phyloP scores from a whole-genome alignment of 2,888 invertebrate species.

The Folsomia manolachei region DNA sequence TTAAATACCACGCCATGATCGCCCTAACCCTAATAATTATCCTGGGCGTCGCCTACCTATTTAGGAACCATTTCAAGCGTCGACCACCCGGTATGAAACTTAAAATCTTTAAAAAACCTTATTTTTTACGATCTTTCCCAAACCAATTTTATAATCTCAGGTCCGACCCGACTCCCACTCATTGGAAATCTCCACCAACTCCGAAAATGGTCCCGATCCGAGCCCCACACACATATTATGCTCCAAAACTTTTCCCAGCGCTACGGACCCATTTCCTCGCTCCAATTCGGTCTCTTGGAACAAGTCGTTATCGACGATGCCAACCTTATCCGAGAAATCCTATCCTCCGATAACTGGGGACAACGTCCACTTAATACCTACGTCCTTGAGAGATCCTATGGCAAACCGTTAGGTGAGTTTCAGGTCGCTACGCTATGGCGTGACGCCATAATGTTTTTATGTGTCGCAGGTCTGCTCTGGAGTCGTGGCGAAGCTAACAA shows the following conservation, averaged over 20 bases:
- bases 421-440: not conserved
- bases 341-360: constrained; percentile 30
- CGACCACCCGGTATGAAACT: not conserved
- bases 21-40: not conserved
- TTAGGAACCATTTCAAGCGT: not conserved
- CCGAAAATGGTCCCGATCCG: constrained; percentile 18
- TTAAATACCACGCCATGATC: no score
- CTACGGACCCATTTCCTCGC: constrained; percentile 36
- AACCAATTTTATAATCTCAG: constrained; percentile 10
- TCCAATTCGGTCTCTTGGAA: constrained; percentile 31
- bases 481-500: not conserved
- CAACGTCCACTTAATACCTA: constrained; percentile 38
- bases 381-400: constrained; percentile 41
- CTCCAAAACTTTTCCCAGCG: constrained; percentile 42
- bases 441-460: not conserved
- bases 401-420: constrained; percentile 38
- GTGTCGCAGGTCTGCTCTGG: not conserved
- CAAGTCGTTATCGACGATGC: constrained; percentile 43
- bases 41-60: not conserved
- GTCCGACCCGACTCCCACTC: constrained; percentile 29
- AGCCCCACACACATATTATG: constrained; percentile 27
- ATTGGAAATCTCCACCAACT: constrained; percentile 31
- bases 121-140: not conserved
- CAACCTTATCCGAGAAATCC: constrained; percentile 32
- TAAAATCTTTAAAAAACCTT: not conserved